phyloP scores from a whole-genome alignment of 2,888 invertebrate genomes.

The Pollenia angustigena region DNA sequence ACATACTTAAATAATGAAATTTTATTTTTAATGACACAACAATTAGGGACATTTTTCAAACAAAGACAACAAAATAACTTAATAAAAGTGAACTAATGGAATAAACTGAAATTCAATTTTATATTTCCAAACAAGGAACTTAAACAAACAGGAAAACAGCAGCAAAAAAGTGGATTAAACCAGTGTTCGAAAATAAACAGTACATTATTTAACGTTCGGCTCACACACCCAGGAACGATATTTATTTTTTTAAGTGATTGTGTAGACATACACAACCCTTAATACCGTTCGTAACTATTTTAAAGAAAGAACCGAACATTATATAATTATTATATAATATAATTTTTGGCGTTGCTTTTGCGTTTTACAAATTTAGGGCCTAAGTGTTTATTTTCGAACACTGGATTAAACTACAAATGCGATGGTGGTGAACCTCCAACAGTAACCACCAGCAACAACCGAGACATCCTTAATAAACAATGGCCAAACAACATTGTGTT shows the following conservation, averaged over 20 bases:
- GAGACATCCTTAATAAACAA: conserved; percentile 38
- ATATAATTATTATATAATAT: too few relatives aligned
- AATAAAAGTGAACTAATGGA: neutral
- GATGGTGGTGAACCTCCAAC: neutral
- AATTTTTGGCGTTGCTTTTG: too few relatives aligned
- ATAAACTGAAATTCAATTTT: conserved; percentile 30
- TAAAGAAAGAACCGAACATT: too few relatives aligned
- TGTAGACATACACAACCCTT: too few relatives aligned
- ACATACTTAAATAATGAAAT: conserved; percentile 37
- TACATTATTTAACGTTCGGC: too few relatives aligned
- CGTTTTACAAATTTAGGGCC: too few relatives aligned
- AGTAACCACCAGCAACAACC: conserved; percentile 13
- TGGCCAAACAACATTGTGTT: conserved; percentile 36
- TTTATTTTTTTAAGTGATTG: too few relatives aligned
- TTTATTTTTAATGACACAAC: neutral
- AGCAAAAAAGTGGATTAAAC: neutral
- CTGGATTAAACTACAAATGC: neutral
- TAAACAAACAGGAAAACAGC: neutral
- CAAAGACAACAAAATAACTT: neutral
- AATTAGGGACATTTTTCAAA: neutral
- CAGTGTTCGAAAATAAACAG: too few relatives aligned
- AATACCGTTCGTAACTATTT: too few relatives aligned
- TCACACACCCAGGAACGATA: too few relatives aligned
- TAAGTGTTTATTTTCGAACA: too few relatives aligned
- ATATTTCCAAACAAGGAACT: conserved; percentile 1